Percentiles rank a stretch among this genome's conserved stretches.
phyloP scores from a whole-genome alignment of 2,113 vertebrate species.

The Prunella himalayana region DNA sequence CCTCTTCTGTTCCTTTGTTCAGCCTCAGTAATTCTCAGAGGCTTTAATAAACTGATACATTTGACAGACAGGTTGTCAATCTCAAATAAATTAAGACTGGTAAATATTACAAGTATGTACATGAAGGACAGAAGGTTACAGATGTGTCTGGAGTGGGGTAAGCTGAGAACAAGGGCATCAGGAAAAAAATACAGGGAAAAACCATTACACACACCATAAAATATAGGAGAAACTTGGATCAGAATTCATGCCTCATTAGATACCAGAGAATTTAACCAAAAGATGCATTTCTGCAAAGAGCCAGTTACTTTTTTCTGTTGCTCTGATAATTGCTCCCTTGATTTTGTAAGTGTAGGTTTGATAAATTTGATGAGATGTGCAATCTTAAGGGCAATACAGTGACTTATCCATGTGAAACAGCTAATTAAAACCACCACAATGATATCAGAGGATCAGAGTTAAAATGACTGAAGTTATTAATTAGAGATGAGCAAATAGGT shows the following conservation, averaged over 20 bases:
- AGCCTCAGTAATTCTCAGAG: background rate
- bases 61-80: background rate
- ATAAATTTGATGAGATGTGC: background rate
- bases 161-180: background rate
- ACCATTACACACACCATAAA: background rate
- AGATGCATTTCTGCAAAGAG: background rate
- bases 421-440: background rate
- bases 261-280: background rate
- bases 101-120: background rate
- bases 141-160: accelerated
- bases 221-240: background rate
- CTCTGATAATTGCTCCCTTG: background rate
- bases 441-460: background rate
- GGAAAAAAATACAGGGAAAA: background rate
- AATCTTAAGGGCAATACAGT: background rate
- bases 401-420: background rate
- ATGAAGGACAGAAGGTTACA: background rate
- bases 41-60: background rate
- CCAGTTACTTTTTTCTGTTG: background rate
- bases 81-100: background rate
- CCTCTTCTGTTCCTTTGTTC: background rate
- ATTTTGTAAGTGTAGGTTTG: background rate
- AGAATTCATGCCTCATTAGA: background rate
- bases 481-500: background rate
- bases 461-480: background rate